phyloP scores from a whole-genome alignment of 2,797 vertebrate species.

The Sebastes baramenuke region DNA sequence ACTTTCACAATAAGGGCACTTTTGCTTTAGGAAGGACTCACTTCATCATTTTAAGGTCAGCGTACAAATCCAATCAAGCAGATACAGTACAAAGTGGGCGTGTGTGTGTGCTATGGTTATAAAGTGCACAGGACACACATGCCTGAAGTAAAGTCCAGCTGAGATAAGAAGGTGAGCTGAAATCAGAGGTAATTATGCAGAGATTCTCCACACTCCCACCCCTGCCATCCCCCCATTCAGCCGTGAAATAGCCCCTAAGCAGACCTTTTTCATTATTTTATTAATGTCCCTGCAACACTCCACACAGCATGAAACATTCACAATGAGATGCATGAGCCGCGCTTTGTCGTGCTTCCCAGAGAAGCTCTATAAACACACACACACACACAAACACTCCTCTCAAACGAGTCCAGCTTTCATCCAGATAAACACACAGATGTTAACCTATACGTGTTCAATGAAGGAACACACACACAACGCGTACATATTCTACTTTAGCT shows the following conservation, averaged over 20 bases:
- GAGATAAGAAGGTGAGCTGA: slow-evolving; percentile 20
- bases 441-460: not conserved
- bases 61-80: not conserved
- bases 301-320: slow-evolving; percentile 19
- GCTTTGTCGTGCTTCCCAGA: slow-evolving; percentile 4
- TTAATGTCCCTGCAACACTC: slow-evolving; percentile 28
- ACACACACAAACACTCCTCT: not conserved
- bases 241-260: slow-evolving; percentile 44
- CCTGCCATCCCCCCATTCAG: slow-evolving; percentile 8
- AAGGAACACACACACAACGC: not conserved
- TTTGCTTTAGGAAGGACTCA: not conserved
- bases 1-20: not conserved
- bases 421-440: not conserved
- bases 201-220: slow-evolving; percentile 35
- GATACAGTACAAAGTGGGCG: not conserved
- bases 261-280: slow-evolving; percentile 26
- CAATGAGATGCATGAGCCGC: slow-evolving; percentile 11
- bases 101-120: not conserved
- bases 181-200: slow-evolving; percentile 47
- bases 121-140: not conserved
- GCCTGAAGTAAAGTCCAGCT: slow-evolving; percentile 4
- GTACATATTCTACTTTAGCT: not conserved
- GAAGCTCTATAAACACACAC: not conserved
- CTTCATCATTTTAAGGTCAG: not conserved
- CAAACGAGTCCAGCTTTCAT: not conserved